Evolutionary conservation across 2,888 invertebrate genomes (phyloP).

Genomic region (Xestia sexstrigata): DNA sequence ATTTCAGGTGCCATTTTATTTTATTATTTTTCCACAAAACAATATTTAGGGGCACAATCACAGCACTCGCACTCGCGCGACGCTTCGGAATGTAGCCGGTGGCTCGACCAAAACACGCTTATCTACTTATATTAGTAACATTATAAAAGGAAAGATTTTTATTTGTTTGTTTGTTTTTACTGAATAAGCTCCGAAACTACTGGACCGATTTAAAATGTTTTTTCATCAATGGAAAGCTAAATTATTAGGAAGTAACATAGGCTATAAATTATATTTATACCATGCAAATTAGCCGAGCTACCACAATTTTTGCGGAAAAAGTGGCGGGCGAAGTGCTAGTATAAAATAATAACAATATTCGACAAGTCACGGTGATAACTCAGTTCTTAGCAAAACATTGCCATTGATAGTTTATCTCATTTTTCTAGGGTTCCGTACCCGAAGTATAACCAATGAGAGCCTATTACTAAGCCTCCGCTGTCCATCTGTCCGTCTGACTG

Average conservation of each 20-base stretch:
- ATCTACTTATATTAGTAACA: background rate
- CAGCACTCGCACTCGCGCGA: conserved; percentile 6
- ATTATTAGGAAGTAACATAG: too few species aligned
- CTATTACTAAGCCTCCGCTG: too few species aligned
- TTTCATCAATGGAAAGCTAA: too few species aligned
- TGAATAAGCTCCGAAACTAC: too few species aligned
- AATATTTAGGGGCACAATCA: background rate
- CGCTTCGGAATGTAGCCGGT: background rate
- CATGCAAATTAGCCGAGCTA: too few species aligned
- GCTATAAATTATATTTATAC: too few species aligned
- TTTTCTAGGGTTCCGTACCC: background rate
- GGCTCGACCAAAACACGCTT: background rate
- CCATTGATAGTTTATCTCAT: background rate
- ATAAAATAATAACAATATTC: background rate
- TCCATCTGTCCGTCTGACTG: too few species aligned
- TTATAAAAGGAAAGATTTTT: too few species aligned
- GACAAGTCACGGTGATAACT: conserved; percentile 31
- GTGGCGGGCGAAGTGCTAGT: background rate
- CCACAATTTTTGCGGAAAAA: too few species aligned
- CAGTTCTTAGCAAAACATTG: background rate
- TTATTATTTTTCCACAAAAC: background rate
- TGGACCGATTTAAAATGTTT: too few species aligned
- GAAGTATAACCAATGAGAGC: too few species aligned
- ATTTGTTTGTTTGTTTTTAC: too few species aligned
- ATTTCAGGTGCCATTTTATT: conserved; percentile 44